phyloP scores from a whole-genome alignment of 2,888 invertebrate genomes.

The Subacronicta megacephala region DNA sequence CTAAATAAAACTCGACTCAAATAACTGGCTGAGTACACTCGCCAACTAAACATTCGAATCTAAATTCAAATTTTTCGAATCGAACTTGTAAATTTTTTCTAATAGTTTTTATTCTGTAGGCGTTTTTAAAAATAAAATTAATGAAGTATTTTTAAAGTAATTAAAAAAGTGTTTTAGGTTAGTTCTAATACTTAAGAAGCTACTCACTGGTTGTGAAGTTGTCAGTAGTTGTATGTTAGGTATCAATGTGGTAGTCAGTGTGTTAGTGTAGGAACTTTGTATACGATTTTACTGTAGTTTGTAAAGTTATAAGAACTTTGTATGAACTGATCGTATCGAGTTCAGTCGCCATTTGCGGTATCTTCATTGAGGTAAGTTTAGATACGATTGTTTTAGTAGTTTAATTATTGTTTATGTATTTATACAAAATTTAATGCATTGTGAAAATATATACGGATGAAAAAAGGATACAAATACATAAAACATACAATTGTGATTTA shows the following conservation, averaged over 20 bases:
- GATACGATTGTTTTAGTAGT: slow-evolving; percentile 31
- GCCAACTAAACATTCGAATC: slow-evolving; percentile 25
- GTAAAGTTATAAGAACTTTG: slow-evolving; percentile 51
- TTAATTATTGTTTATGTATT: slow-evolving; percentile 4
- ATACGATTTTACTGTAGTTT: slow-evolving; percentile 61
- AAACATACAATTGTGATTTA: no score
- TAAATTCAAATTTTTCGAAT: slow-evolving; percentile 40
- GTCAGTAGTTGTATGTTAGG: slow-evolving; percentile 62
- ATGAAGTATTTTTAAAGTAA: slow-evolving; percentile 46
- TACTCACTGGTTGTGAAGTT: slow-evolving; percentile 74
- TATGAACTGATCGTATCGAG: slow-evolving; percentile 51
- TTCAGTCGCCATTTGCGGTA: slow-evolving; percentile 41
- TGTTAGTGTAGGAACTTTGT: slow-evolving; percentile 62
- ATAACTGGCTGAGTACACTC: slow-evolving; percentile 20
- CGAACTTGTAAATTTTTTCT: slow-evolving; percentile 45
- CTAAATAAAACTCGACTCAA: slow-evolving; percentile 25
- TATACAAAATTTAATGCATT: not conserved
- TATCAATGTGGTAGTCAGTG: slow-evolving; percentile 51
- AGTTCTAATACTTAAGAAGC: slow-evolving; percentile 59
- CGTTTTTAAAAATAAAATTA: slow-evolving; percentile 33
- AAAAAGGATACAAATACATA: not conserved
- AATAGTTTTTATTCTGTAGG: slow-evolving; percentile 42
- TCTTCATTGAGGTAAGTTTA: slow-evolving; percentile 55
- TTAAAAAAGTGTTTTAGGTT: slow-evolving; percentile 54
- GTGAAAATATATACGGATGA: not conserved